phyloP scores from a whole-genome alignment of 2,888 invertebrate genomes.

The Troides oblongomaculatus region DNA sequence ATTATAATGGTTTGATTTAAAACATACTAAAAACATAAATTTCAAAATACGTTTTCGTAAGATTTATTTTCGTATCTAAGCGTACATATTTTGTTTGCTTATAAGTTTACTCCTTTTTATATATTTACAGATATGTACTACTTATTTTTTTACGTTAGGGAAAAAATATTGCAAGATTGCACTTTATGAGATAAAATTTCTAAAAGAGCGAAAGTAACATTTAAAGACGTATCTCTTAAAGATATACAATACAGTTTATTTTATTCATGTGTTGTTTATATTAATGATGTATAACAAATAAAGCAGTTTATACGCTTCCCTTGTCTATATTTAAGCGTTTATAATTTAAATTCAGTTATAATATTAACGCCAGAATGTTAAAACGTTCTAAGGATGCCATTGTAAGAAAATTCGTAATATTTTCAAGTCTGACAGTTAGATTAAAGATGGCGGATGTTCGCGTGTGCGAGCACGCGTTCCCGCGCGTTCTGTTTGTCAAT shows the following conservation, averaged over 20 bases:
- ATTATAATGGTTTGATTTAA: not conserved
- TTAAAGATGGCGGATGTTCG: conserved; percentile 56
- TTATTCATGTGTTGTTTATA: conserved; percentile 17
- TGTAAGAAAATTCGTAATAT: not conserved
- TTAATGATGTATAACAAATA: conserved; percentile 10
- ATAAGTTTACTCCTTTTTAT: conserved; percentile 11
- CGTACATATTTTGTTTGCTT: conserved; percentile 8
- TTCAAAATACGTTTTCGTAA: not conserved
- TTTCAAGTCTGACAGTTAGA: conserved; percentile 15
- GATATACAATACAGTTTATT: conserved; percentile 7
- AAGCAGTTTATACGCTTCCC: not conserved
- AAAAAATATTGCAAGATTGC: conserved; percentile 9
- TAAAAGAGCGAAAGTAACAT: not conserved
- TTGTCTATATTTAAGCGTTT: not conserved
- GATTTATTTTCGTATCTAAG: not conserved
- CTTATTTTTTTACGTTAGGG: not conserved
- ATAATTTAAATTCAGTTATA: conserved; percentile 1
- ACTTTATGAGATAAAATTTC: conserved; percentile 10
- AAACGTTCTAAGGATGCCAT: conserved; percentile 2
- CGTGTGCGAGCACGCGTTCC: conserved; percentile 49
- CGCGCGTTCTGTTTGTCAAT: conserved; percentile 76
- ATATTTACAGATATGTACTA: conserved; percentile 17
- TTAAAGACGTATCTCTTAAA: conserved; percentile 5
- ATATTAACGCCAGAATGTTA: not conserved
- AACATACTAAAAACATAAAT: not conserved